Evolutionary conservation across 2,888 invertebrate species (phyloP).

Genomic region (Enchytraeus crypticus): DNA sequence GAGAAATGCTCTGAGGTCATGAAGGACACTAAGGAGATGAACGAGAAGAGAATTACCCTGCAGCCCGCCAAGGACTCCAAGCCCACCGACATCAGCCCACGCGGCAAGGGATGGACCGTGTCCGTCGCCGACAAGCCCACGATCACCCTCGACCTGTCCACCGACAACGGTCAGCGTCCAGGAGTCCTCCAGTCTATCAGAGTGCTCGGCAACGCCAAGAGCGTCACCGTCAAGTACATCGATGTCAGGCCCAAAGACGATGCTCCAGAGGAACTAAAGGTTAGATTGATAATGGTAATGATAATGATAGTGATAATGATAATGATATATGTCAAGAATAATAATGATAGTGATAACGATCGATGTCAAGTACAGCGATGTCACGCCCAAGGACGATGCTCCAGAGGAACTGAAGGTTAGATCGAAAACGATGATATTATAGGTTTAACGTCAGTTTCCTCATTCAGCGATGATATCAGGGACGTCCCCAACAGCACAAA

Average conservation of each 20-base stretch:
- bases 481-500: too few species aligned
- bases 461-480: too few species aligned
- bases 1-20: not conserved
- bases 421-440: not conserved
- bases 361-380: not conserved
- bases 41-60: not conserved
- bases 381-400: not conserved
- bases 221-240: not conserved
- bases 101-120: not conserved
- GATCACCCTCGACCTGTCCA: not conserved
- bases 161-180: not conserved
- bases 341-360: too few species aligned
- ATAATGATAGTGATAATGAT: too few species aligned
- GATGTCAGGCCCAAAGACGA: not conserved
- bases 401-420: not conserved
- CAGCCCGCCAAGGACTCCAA: not conserved
- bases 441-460: too few species aligned
- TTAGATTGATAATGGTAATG: not conserved
- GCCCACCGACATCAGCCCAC: not conserved
- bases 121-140: not conserved
- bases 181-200: not conserved
- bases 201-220: conserved; percentile 3
- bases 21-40: not conserved
- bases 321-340: too few species aligned
- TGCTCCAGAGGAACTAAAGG: not conserved